These are phyloP conservation scores for Pseudopleuronectes americanus DNA, from an alignment of 2,797 vertebrate genomes.

Conservation along the genomic window DNA sequence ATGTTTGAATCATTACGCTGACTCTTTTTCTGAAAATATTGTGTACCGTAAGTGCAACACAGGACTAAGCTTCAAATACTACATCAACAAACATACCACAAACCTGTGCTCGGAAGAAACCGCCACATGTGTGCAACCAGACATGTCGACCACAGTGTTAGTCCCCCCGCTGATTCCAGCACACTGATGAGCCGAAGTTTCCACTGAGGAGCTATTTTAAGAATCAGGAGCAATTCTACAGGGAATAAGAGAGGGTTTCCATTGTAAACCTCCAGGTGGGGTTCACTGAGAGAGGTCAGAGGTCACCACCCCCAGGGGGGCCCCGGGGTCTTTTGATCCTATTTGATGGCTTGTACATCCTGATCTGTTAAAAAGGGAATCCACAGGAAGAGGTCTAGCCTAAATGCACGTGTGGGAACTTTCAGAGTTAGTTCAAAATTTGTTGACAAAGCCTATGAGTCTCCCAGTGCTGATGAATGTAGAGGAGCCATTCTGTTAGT, in stretches of 20 bases:
- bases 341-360: constrained; percentile 30
- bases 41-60: constrained; percentile 5
- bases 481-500: constrained; percentile 4
- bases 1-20: background rate
- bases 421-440: background rate
- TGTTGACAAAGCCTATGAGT: background rate
- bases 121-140: constrained; percentile 35
- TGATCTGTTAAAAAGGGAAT: constrained; percentile 25
- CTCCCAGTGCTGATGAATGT: background rate
- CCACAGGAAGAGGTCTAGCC: background rate
- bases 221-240: constrained; percentile 35
- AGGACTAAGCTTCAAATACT: constrained; percentile 9
- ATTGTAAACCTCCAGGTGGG: constrained; percentile 33
- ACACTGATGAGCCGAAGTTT: constrained; percentile 42
- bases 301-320: constrained; percentile 29
- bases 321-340: constrained; percentile 1
- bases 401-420: constrained; percentile 11
- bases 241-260: constrained; percentile 46
- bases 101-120: constrained; percentile 19
- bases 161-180: constrained; percentile 13
- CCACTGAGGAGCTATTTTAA: constrained; percentile 52
- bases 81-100: constrained; percentile 18
- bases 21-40: background rate
- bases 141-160: constrained; percentile 40
- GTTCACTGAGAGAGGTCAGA: constrained; percentile 48